Percentiles rank a stretch among this genome's conserved stretches.
Evolutionary conservation across 2,113 vertebrate species (phyloP).

Genomic region (Sciurus niger): DNA sequence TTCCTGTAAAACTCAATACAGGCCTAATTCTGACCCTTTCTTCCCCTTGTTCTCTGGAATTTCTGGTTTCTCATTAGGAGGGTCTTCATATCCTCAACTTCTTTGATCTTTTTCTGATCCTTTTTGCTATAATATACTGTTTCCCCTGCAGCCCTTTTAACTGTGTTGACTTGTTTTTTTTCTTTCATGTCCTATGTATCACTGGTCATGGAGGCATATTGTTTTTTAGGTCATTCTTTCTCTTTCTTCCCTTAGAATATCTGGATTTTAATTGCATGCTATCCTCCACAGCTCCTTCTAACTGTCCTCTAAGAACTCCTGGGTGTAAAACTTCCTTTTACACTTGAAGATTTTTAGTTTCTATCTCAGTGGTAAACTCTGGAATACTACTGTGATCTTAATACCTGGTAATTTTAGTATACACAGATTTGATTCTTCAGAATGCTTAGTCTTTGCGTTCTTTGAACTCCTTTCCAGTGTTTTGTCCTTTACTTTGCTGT

Average conservation of each 20-base stretch:
- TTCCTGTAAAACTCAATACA: neutral
- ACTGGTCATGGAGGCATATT: neutral
- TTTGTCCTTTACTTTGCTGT: neutral
- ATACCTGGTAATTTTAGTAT: neutral
- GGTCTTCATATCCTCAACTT: neutral
- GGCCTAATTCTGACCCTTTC: neutral
- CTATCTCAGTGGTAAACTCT: neutral
- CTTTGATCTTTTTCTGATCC: neutral
- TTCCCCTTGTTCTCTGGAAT: neutral
- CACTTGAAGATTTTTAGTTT: constrained; percentile 12
- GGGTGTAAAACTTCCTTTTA: neutral
- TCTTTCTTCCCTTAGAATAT: neutral
- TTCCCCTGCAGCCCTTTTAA: neutral
- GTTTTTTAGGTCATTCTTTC: neutral
- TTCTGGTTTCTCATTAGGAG: neutral
- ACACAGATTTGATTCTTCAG: neutral
- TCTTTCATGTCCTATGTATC: neutral
- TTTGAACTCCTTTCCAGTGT: neutral
- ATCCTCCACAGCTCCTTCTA: neutral
- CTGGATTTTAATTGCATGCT: constrained; percentile 16
- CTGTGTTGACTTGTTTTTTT: neutral
- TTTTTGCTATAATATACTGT: neutral
- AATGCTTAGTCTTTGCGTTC: neutral
- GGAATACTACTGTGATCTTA: neutral
- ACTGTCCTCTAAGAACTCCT: neutral